Conservation (phyloP, 2,888 invertebrate genomes). For the Apodemia mormo region DNA sequence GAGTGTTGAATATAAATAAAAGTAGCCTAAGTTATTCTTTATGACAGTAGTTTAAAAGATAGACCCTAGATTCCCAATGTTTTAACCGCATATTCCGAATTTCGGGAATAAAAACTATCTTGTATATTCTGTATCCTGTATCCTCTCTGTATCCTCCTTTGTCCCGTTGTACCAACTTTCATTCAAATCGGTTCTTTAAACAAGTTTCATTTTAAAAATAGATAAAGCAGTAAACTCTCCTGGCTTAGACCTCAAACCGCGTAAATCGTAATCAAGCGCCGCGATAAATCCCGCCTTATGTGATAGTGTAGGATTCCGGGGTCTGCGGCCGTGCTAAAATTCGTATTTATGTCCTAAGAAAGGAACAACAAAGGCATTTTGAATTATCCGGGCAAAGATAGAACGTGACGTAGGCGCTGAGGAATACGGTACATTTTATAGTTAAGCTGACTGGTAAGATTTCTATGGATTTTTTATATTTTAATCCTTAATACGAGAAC, state of each 20-base stretch:
- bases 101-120: too few relatives aligned
- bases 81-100: too few relatives aligned
- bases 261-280: conserved; percentile 65
- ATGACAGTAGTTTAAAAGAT: too few relatives aligned
- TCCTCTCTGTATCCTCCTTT: too few relatives aligned
- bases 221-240: conserved; percentile 29
- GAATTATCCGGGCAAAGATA: conserved; percentile 33
- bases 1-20: too few relatives aligned
- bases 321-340: conserved; percentile 59
- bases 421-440: not conserved
- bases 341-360: conserved; percentile 63
- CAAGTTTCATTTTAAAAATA: not conserved
- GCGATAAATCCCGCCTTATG: conserved; percentile 67
- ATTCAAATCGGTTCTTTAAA: too few relatives aligned
- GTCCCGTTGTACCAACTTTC: too few relatives aligned
- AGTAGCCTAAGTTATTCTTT: too few relatives aligned
- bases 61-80: too few relatives aligned
- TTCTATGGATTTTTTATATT: not conserved
- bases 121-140: too few relatives aligned
- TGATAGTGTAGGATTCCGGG: conserved; percentile 60
- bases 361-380: conserved; percentile 45
- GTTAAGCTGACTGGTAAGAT: not conserved
- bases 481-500: not conserved
- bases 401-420: conserved; percentile 17
- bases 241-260: conserved; percentile 33